Evolutionary conservation across 2,113 vertebrate genomes (phyloP), one percentile per base, ranked within the genome.

Genomic region (Rissa tridactyla): DNA sequence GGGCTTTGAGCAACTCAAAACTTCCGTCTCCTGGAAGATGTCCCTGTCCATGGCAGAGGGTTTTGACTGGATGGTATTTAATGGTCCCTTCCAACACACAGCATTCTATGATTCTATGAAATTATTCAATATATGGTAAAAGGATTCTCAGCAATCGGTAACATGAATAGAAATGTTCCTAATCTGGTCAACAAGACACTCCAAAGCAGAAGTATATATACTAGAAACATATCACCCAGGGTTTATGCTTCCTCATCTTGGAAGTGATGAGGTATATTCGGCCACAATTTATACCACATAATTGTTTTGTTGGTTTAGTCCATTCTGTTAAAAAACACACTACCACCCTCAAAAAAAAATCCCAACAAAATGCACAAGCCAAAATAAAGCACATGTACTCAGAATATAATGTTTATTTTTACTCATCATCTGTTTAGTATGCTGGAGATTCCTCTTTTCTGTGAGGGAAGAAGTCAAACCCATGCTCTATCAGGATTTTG

Each of bases 341-440:
- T 5, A n/a, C 5, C 0, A 0, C 30, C 3, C 6, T 34, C 7
- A 40, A n/a, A 69, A 64, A n/a, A 3, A 66, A 13, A 18, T 7
- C 7, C 57, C 58, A 36, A 36, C 34, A 60, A 36, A 61, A 61
- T 9, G 5, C 42, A 68, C n/a, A 83, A 61, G 9, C 29, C 23
- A 52, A 61, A 72, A 36, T 20, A 73, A 52, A 62, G 9, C 13
- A 20, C 6, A 32, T 21, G 40, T 22, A 65, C 22, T 47, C 40
- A 47, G 13, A 46, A 85, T 27, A 32, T 40, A 68, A 30, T n/a
- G 10, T 68, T 58, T 9, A 30, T 52, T 80, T 70, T 88, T 66
- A 55, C 2, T 71, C 32, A 36, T 32, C 13, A 42, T 36, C 5
- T 60, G 6, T 38, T 44, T 82, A 40, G 34, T 16, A 21, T 64